phyloP scores from a whole-genome alignment of 2,888 invertebrate species.

The Abrostola tripartita region DNA sequence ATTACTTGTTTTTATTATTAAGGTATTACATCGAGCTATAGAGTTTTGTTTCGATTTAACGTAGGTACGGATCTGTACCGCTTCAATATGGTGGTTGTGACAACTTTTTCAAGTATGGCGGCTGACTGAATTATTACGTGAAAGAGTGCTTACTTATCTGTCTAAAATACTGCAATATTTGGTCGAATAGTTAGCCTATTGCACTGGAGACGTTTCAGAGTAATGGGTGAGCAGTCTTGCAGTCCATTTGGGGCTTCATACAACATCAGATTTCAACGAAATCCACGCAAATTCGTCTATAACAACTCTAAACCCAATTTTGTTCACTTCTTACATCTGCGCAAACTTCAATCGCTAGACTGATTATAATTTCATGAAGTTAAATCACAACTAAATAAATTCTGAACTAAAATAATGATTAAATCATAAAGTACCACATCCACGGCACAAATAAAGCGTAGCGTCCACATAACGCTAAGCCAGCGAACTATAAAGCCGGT shows the following conservation, averaged over 20 bases:
- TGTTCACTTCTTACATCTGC: neutral
- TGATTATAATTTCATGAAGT: neutral
- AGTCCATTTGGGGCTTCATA: neutral
- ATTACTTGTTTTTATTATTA: constrained; percentile 38
- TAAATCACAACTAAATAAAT: neutral
- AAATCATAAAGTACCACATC: constrained; percentile 9
- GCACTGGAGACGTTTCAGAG: neutral
- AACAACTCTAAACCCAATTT: neutral
- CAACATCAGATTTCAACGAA: neutral
- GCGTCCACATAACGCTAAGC: constrained; percentile 62
- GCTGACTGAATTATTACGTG: neutral
- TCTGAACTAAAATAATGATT: neutral
- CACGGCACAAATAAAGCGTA: constrained; percentile 36
- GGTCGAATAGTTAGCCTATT: neutral
- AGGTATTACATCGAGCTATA: constrained; percentile 11
- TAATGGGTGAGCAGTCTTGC: neutral
- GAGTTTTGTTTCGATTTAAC: constrained; percentile 10
- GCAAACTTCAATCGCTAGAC: neutral
- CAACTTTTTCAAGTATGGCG: neutral
- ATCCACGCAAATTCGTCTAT: neutral
- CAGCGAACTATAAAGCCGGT: constrained; percentile 65
- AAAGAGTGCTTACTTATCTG: neutral
- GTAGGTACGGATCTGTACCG: constrained; percentile 14
- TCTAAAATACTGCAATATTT: neutral
- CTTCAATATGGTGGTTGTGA: constrained; percentile 23